phyloP scores from a whole-genome alignment of 2,113 vertebrate species.

The Corythornis vintsioides region DNA sequence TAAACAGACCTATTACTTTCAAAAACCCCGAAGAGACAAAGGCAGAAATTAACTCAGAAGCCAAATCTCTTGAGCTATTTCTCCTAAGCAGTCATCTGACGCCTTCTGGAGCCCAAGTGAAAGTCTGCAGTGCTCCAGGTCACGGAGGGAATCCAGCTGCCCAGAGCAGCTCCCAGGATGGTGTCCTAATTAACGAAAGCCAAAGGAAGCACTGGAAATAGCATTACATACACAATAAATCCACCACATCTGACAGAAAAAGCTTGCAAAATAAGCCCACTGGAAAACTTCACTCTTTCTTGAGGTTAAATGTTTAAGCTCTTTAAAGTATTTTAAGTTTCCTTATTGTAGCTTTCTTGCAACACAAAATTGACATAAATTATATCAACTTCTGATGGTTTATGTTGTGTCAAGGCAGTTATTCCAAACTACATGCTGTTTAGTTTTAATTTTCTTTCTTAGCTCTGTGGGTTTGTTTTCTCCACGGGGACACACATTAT shows the following conservation, averaged over 20 bases:
- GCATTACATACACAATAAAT: background rate
- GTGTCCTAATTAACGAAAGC: slow-evolving; percentile 2
- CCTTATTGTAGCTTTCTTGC: slow-evolving; percentile 1
- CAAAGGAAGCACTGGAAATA: slow-evolving; percentile 15
- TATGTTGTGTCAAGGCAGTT: background rate
- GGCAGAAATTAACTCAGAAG: background rate
- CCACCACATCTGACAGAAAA: background rate
- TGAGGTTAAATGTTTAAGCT: slow-evolving; percentile 27
- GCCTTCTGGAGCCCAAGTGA: background rate
- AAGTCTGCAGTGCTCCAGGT: background rate
- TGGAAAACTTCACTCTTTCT: slow-evolving; percentile 33
- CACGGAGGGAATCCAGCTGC: background rate
- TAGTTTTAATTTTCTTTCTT: background rate
- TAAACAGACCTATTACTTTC: slow-evolving; percentile 3
- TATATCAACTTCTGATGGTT: background rate
- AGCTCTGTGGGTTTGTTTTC: background rate
- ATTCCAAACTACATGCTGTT: background rate
- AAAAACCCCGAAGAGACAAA: background rate
- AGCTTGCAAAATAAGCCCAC: slow-evolving; percentile 38
- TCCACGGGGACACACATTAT: background rate
- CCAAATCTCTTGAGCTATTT: background rate
- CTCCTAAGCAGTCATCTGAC: background rate
- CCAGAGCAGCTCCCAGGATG: background rate
- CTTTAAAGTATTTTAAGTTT: slow-evolving; percentile 10
- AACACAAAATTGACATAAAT: background rate